Evolutionary conservation across 2,113 vertebrate species (phyloP).

Genomic region (Manacus vitellinus): DNA sequence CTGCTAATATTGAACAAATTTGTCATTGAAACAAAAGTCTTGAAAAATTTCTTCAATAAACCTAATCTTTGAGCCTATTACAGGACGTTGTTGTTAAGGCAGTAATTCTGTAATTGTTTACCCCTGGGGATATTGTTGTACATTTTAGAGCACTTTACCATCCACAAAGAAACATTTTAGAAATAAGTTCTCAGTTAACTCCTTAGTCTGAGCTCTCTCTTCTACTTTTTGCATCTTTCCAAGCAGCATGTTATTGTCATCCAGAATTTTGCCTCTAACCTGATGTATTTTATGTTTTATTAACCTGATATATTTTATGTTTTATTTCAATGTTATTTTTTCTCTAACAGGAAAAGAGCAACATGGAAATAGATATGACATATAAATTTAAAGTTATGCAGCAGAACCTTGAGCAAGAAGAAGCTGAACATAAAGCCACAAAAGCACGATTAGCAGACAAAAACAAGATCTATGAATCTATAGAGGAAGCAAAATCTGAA

Average conservation of each 20-base stretch:
- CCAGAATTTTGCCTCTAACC: not conserved
- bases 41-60: not conserved
- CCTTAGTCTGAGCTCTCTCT: not conserved
- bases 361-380: constrained; percentile 97
- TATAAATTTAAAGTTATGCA: constrained; percentile 97
- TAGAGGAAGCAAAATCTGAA: constrained; percentile 97
- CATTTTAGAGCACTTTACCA: not conserved
- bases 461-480: constrained; percentile 96
- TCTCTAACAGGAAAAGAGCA: constrained; percentile 90
- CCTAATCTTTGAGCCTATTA: not conserved
- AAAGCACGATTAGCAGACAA: constrained; percentile 93
- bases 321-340: not conserved
- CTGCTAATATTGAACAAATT: not conserved
- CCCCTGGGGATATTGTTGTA: not conserved
- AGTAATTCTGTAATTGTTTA: not conserved
- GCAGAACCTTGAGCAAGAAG: constrained; percentile 94
- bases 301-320: not conserved
- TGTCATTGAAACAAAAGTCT: not conserved
- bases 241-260: not conserved
- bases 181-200: not conserved
- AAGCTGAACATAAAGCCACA: constrained; percentile 92
- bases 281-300: not conserved
- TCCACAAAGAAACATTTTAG: not conserved
- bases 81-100: not conserved
- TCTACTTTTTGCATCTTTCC: not conserved